Percentiles rank a stretch among this genome's conserved stretches.
phyloP scores from a whole-genome alignment of 2,797 vertebrate species.

The Diglossa cyanea region DNA sequence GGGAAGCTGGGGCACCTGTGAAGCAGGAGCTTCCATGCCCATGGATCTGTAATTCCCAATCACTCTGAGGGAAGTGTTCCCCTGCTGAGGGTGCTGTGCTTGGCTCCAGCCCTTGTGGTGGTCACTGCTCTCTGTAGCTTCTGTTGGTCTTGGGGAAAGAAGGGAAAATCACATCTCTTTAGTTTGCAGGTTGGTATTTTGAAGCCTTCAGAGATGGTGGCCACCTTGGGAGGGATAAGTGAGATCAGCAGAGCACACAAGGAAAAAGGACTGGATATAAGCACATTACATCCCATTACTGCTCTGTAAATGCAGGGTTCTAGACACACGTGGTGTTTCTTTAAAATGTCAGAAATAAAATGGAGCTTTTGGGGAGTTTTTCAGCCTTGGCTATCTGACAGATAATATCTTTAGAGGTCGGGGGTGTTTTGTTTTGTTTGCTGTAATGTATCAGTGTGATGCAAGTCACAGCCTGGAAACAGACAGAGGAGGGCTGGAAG shows the following conservation, averaged over 20 bases:
- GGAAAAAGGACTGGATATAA: not conserved
- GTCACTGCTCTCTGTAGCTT: not conserved
- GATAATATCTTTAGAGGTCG: not conserved
- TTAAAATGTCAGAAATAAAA: not conserved
- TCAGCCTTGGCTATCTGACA: not conserved
- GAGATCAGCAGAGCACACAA: not conserved
- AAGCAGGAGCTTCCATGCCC: not conserved
- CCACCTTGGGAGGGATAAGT: not conserved
- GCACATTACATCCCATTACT: accelerated
- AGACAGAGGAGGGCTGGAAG: not conserved
- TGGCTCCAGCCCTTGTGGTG: not conserved
- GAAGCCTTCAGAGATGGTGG: not conserved
- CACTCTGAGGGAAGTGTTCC: accelerated
- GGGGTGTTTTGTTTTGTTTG: not conserved
- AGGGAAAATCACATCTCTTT: not conserved
- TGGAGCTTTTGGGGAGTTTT: not conserved
- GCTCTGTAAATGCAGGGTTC: accelerated
- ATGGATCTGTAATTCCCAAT: not conserved
- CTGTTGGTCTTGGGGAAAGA: not conserved
- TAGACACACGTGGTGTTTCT: not conserved
- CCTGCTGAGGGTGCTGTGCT: not conserved
- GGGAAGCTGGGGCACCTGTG: not conserved
- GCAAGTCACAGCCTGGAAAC: not conserved
- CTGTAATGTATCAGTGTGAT: not conserved
- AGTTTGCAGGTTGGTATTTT: not conserved